Evolutionary conservation across 2,888 invertebrate genomes (phyloP).

Genomic region (Dynastes hyllus): DNA sequence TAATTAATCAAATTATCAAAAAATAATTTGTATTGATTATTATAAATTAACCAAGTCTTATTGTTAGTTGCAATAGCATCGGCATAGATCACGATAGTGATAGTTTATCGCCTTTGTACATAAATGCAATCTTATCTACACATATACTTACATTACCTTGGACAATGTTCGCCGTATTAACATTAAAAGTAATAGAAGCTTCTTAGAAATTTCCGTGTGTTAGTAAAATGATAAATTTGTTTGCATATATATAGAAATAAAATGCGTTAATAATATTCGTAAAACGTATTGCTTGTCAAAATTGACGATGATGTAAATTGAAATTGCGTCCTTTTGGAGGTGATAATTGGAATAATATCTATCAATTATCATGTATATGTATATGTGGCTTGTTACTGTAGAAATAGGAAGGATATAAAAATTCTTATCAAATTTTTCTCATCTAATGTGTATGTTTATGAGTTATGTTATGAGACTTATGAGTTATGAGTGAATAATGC

Average conservation of each 20-base stretch:
- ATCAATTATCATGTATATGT: background rate
- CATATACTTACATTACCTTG: conserved; percentile 12
- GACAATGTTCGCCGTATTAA: conserved; percentile 3
- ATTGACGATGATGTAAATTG: background rate
- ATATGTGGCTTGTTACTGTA: no score
- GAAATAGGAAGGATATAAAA: no score
- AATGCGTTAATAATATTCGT: background rate
- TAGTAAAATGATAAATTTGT: background rate
- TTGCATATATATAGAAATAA: background rate
- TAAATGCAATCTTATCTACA: conserved; percentile 8
- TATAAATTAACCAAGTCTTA: background rate
- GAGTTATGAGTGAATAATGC: no score
- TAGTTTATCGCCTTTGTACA: conserved; percentile 7
- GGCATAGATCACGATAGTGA: background rate
- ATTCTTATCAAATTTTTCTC: no score
- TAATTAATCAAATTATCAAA: no score
- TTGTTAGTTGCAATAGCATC: background rate
- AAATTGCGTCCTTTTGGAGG: background rate
- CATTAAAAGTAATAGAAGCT: background rate
- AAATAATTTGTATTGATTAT: background rate
- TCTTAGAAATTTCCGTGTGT: background rate
- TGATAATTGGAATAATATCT: conserved; percentile 1
- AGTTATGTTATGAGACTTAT: no score
- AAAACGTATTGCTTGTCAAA: no score
- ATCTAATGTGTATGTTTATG: no score